These are phyloP conservation scores for Andrena haemorrhoa DNA, from an alignment of 2,888 invertebrate genomes.

Conservation along the genomic window DNA sequence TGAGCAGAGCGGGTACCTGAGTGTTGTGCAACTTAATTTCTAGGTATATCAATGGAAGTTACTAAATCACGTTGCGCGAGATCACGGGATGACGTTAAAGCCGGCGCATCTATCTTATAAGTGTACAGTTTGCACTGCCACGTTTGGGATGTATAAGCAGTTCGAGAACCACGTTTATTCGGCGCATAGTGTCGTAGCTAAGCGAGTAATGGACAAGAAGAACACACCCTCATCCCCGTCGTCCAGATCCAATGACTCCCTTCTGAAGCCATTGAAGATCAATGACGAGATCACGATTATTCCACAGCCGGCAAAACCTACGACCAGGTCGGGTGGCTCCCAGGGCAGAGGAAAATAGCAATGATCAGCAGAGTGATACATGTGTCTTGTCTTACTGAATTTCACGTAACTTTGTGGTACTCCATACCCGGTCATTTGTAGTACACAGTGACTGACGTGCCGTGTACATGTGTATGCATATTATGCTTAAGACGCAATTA, in stretches of 20 bases:
- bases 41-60: conserved; percentile 97
- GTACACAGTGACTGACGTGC: conserved; percentile 73
- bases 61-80: conserved; percentile 95
- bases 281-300: conserved; percentile 96
- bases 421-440: conserved; percentile 72
- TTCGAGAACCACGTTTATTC: conserved; percentile 98
- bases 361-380: conserved; percentile 81
- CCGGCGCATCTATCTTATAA: conserved; percentile 97
- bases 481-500: conserved; percentile 77
- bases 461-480: conserved; percentile 82
- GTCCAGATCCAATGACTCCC: conserved; percentile 87
- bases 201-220: conserved; percentile 93
- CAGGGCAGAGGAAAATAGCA: conserved; percentile 84
- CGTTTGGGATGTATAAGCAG: conserved; percentile 97
- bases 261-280: conserved; percentile 93
- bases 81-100: conserved; percentile 96
- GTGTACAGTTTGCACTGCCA: conserved; percentile 97
- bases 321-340: conserved; percentile 79
- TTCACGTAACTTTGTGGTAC: conserved; percentile 76
- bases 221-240: conserved; percentile 86
- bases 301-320: conserved; percentile 90
- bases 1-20: conserved; percentile 30
- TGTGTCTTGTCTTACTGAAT: conserved; percentile 79
- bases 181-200: conserved; percentile 95
- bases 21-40: conserved; percentile 72